Percentiles rank a stretch among this genome's conserved stretches.
Conservation (phyloP, 2,113 vertebrate genomes). For the Tretioscincus oriximinensis region DNA sequence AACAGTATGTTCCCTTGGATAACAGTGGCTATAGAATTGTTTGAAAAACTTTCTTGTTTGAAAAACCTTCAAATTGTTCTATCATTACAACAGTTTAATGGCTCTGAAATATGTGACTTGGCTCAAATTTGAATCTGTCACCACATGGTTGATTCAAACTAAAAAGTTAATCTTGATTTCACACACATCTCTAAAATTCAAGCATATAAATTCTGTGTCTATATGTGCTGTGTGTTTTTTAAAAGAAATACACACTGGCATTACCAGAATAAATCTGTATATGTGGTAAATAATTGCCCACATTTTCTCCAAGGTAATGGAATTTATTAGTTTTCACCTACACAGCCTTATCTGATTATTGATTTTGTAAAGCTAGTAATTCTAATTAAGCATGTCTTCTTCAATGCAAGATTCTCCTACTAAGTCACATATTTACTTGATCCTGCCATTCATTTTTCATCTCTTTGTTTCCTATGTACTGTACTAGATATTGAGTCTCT, state of each 20-base stretch:
- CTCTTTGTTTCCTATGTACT: background rate
- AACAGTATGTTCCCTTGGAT: no score
- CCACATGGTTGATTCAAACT: no score
- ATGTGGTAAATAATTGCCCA: background rate
- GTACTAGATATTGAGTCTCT: slow-evolving; percentile 13
- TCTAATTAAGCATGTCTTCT: background rate
- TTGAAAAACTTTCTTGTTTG: no score
- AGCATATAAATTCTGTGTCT: no score
- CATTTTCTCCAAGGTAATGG: background rate
- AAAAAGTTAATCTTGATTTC: no score
- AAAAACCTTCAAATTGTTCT: no score
- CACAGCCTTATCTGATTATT: background rate
- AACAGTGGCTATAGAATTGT: no score
- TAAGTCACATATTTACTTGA: background rate
- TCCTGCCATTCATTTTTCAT: background rate
- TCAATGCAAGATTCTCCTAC: background rate
- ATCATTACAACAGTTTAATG: no score
- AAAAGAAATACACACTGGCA: background rate
- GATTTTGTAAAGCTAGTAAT: background rate
- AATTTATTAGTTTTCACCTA: background rate
- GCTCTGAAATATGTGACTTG: no score
- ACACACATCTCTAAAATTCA: no score
- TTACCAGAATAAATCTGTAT: background rate
- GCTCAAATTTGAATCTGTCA: no score
- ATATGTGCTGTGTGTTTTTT: background rate